A percentile compares a stretch with the other conserved stretches of the same genome.
These are phyloP conservation scores for Eucidaris tribuloides DNA, from an alignment of 35 echinoderm and acorn worm species.

Conservation along the genomic window DNA sequence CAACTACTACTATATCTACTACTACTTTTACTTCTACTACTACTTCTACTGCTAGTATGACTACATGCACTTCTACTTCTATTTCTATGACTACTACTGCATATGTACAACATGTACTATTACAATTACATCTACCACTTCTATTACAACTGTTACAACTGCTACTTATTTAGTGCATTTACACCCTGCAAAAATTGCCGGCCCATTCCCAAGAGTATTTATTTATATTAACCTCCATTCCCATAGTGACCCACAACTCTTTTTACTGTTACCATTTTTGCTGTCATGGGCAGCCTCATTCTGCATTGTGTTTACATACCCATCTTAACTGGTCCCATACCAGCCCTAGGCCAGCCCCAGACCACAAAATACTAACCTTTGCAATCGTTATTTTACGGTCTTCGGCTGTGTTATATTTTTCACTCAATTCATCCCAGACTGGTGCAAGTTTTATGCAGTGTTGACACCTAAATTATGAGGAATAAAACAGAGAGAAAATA, in stretches of 20 bases:
- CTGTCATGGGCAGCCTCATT: neutral
- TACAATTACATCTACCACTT: too few relatives aligned
- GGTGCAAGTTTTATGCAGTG: slow-evolving; percentile 86
- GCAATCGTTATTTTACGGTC: slow-evolving; percentile 45
- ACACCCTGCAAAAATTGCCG: neutral
- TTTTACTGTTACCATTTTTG: neutral
- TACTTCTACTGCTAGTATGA: too few relatives aligned
- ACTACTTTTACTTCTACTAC: too few relatives aligned
- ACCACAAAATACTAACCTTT: slow-evolving; percentile 30
- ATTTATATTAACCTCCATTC: too few relatives aligned
- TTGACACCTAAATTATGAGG: slow-evolving; percentile 61
- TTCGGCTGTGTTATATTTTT: slow-evolving; percentile 59
- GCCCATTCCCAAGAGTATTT: neutral
- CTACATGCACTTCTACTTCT: too few relatives aligned
- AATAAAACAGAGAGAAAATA: neutral
- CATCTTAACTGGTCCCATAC: neutral
- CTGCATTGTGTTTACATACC: neutral
- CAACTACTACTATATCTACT: too few relatives aligned
- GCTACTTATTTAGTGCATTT: too few relatives aligned
- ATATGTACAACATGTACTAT: too few relatives aligned
- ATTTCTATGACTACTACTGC: too few relatives aligned
- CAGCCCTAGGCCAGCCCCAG: neutral
- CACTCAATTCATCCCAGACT: slow-evolving; percentile 77
- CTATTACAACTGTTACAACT: too few relatives aligned
- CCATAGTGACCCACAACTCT: neutral